Percentiles rank a stretch among this genome's conserved stretches.
phyloP scores from a whole-genome alignment of 2,113 vertebrate genomes.

The Falcunculus frontatus region DNA sequence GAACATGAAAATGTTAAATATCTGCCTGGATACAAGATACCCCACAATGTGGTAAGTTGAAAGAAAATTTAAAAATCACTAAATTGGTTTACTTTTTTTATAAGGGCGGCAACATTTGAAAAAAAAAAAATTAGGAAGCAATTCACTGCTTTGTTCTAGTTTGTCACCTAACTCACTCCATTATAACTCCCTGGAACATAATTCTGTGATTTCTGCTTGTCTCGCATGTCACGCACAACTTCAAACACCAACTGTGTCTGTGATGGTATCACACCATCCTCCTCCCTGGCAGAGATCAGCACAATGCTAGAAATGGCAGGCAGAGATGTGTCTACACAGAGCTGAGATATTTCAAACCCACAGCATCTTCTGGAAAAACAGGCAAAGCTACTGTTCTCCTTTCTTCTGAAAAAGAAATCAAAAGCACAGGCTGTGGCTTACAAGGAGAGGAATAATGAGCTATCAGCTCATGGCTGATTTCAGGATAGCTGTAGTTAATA shows the following conservation, averaged over 20 bases:
- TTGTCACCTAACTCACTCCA: neutral
- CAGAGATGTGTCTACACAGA: neutral
- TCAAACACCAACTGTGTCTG: neutral
- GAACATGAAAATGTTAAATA: conserved; percentile 86
- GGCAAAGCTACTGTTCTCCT: neutral
- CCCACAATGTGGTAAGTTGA: conserved; percentile 77
- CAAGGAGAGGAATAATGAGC: neutral
- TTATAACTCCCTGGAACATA: neutral
- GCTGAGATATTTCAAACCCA: neutral
- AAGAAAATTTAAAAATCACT: neutral
- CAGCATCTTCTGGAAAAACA: neutral
- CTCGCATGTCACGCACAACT: accelerated
- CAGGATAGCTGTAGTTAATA: neutral
- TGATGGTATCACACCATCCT: neutral
- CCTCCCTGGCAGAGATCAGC: neutral
- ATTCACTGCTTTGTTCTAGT: neutral
- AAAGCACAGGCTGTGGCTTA: neutral
- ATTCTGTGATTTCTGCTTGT: neutral
- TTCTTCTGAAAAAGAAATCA: neutral
- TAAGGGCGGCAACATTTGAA: neutral
- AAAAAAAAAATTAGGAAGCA: neutral
- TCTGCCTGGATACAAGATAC: conserved; percentile 79
- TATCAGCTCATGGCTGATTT: neutral
- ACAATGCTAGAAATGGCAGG: neutral
- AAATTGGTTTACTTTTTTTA: neutral